Evolutionary conservation across 2,888 invertebrate species (phyloP).

Genomic region (Drosophila pseudotakahashii): DNA sequence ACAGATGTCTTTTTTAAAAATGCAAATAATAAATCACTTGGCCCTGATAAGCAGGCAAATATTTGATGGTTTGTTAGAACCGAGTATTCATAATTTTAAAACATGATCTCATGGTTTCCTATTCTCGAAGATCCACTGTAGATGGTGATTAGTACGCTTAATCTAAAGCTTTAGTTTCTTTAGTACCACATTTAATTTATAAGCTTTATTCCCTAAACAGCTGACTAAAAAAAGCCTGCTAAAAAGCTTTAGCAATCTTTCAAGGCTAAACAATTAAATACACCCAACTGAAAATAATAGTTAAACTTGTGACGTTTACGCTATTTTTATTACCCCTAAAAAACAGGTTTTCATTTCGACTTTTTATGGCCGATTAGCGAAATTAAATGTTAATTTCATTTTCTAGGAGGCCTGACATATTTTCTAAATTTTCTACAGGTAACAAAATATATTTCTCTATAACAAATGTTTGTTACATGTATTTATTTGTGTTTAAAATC

Average conservation of each 20-base stretch:
- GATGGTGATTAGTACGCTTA: constrained; percentile 1
- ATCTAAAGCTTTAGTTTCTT: constrained; percentile 33
- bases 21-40: background rate
- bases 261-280: constrained; percentile 21
- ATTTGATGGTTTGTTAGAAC: background rate
- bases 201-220: constrained; percentile 14
- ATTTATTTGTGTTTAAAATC: background rate
- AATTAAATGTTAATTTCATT: background rate
- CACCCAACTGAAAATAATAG: constrained; percentile 4
- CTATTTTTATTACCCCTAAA: background rate
- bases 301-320: background rate
- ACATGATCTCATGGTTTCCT: constrained; percentile 10
- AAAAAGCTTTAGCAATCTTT: constrained; percentile 27
- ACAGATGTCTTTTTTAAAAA: background rate
- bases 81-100: background rate
- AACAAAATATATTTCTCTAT: background rate
- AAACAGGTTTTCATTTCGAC: constrained; percentile 18
- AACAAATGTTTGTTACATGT: background rate
- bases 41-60: background rate
- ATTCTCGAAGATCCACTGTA: constrained; percentile 13
- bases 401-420: background rate
- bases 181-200: constrained; percentile 10
- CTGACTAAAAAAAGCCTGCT: constrained; percentile 18
- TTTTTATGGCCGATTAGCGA: background rate
- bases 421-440: background rate